Evolutionary conservation across 2,797 vertebrate genomes (phyloP).

Genomic region (Muscicapa striata): DNA sequence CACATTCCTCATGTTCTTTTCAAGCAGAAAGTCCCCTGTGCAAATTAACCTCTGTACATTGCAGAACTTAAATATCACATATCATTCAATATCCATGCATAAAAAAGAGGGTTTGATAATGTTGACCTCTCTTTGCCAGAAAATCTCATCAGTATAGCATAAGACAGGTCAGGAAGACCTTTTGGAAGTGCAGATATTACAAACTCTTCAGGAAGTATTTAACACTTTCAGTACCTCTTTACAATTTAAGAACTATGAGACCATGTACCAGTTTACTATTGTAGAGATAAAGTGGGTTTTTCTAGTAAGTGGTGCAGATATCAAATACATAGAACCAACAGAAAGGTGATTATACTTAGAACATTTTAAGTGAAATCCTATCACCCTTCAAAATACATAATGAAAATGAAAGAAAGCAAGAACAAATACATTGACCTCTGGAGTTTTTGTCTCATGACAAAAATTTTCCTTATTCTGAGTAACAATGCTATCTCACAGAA

Average conservation of each 20-base stretch:
- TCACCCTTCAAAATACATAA: neutral
- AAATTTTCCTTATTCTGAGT: neutral
- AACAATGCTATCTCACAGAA: neutral
- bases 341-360: neutral
- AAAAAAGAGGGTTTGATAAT: neutral
- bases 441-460: neutral
- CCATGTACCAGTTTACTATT: neutral
- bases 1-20: neutral
- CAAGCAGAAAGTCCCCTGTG: neutral
- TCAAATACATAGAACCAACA: neutral
- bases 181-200: neutral
- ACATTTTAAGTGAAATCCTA: neutral
- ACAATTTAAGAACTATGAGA: neutral
- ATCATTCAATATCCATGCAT: neutral
- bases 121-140: neutral
- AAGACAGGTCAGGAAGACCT: neutral
- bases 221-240: neutral
- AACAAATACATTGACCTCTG: neutral
- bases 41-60: neutral
- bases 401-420: neutral
- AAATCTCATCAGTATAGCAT: slow-evolving; percentile 9
- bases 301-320: neutral
- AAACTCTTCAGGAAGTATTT: neutral
- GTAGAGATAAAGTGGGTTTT: neutral
- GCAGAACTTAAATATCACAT: neutral